Conservation (phyloP, 1,140 invertebrate genomes). For the Brachionus koreanus region DNA sequence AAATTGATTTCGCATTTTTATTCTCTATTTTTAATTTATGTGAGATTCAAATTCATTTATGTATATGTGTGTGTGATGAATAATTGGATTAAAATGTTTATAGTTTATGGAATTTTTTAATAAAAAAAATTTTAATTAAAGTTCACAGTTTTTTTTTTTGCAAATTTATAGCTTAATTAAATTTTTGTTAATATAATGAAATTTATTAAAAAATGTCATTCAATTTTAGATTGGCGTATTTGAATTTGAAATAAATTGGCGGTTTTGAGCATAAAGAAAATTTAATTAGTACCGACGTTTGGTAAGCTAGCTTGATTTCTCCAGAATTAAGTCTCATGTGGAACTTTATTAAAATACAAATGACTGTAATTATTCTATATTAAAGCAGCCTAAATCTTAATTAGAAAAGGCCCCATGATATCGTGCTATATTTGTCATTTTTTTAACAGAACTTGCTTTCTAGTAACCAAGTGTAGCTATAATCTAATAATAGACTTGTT, state of each 20-base stretch:
- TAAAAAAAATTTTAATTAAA: background rate
- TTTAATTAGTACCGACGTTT: background rate
- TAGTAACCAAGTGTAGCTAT: background rate
- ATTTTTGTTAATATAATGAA: background rate
- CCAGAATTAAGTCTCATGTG: background rate
- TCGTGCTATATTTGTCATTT: background rate
- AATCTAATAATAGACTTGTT: background rate
- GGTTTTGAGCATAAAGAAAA: background rate
- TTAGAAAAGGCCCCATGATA: background rate
- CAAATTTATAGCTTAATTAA: slow-evolving; percentile 5
- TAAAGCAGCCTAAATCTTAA: background rate
- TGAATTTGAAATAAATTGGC: background rate
- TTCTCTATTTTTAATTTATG: background rate
- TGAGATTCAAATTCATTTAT: background rate
- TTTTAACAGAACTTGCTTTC: background rate
- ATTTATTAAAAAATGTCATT: slow-evolving; percentile 4
- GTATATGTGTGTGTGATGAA: background rate
- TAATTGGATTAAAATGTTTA: slow-evolving; percentile 7
- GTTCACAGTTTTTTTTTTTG: background rate
- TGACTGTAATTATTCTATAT: background rate
- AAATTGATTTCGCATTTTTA: background rate
- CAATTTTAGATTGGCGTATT: slow-evolving; percentile 2
- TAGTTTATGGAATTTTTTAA: slow-evolving; percentile 3
- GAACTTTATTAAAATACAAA: background rate
- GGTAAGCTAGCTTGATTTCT: background rate